These are phyloP conservation scores for Ceratoteleas bidentatus DNA, from an alignment of 1,140 invertebrate genomes.

Conservation along the genomic window DNA sequence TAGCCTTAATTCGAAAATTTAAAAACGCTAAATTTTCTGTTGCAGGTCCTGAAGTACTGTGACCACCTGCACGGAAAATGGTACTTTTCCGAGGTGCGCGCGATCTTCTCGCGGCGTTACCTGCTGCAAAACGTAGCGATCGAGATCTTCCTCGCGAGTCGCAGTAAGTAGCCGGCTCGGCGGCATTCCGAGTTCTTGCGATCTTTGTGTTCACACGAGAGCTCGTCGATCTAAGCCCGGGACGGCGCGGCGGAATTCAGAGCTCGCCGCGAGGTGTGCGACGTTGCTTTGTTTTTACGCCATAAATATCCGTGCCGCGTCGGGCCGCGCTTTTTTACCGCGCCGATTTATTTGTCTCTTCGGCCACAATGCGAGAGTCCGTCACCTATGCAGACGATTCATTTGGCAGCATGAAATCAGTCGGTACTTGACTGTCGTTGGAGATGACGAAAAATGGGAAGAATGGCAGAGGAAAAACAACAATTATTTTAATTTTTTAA, in stretches of 20 bases:
- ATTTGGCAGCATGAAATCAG: no score
- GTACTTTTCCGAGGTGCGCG: slow-evolving; percentile 99
- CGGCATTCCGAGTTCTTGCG: slow-evolving; percentile 70
- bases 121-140: slow-evolving; percentile 98
- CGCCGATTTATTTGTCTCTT: slow-evolving; percentile 71
- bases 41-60: slow-evolving; percentile 96
- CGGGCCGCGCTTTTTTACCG: slow-evolving; percentile 73
- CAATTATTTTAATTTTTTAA: no score
- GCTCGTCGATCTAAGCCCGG: slow-evolving; percentile 67
- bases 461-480: no score
- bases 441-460: no score
- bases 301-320: slow-evolving; percentile 77
- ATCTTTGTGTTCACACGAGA: slow-evolving; percentile 63
- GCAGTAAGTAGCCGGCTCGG: slow-evolving; percentile 89
- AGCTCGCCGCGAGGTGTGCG: slow-evolving; percentile 76
- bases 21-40: slow-evolving; percentile 71
- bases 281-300: slow-evolving; percentile 72
- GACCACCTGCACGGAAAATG: slow-evolving; percentile 99
- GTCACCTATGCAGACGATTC: slow-evolving; percentile 2
- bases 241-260: slow-evolving; percentile 70
- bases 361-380: slow-evolving; percentile 31
- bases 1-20: slow-evolving; percentile 6
- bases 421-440: no score
- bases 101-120: slow-evolving; percentile 98
- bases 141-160: slow-evolving; percentile 98